Conservation (phyloP, 2,888 invertebrate genomes). For the Drosophila nigritarsus region DNA sequence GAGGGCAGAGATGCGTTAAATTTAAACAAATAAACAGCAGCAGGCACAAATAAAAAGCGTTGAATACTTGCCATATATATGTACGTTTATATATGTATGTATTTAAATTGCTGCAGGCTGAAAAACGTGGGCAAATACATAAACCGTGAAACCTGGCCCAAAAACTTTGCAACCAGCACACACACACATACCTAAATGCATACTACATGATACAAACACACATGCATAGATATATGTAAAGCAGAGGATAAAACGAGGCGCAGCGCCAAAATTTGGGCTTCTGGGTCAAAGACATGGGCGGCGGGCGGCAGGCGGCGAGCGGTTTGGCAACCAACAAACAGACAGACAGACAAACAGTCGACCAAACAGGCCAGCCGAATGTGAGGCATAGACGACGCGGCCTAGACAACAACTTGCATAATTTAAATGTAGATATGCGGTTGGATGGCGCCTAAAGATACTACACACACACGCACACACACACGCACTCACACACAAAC, state of each 20-base stretch:
- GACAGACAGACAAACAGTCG: constrained; percentile 30
- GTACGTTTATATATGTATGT: not conserved
- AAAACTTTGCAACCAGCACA: constrained; percentile 42
- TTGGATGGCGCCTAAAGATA: constrained; percentile 78
- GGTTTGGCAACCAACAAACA: constrained; percentile 15
- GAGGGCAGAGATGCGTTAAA: constrained; percentile 65
- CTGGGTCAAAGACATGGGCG: constrained; percentile 75
- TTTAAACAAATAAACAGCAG: constrained; percentile 79
- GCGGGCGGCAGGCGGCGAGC: constrained; percentile 54
- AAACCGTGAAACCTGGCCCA: constrained; percentile 56
- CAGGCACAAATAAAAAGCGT: constrained; percentile 67
- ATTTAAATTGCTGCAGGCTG: constrained; percentile 57
- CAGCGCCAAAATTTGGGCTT: constrained; percentile 72
- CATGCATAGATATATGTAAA: constrained; percentile 23
- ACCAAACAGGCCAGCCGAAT: constrained; percentile 34
- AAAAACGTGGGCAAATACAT: constrained; percentile 59
- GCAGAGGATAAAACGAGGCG: constrained; percentile 55
- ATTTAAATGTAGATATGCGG: constrained; percentile 80
- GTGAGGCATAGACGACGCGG: constrained; percentile 45
- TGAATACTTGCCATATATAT: constrained; percentile 9
- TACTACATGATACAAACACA: constrained; percentile 8
- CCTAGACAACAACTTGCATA: constrained; percentile 77
- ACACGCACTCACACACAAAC: constrained; percentile 22
- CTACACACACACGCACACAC: constrained; percentile 39
- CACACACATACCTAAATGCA: constrained; percentile 17